Evolutionary conservation across 2,797 vertebrate species (phyloP), one percentile per base, ranked within the genome.

Genomic region (Limosa lapponica): DNA sequence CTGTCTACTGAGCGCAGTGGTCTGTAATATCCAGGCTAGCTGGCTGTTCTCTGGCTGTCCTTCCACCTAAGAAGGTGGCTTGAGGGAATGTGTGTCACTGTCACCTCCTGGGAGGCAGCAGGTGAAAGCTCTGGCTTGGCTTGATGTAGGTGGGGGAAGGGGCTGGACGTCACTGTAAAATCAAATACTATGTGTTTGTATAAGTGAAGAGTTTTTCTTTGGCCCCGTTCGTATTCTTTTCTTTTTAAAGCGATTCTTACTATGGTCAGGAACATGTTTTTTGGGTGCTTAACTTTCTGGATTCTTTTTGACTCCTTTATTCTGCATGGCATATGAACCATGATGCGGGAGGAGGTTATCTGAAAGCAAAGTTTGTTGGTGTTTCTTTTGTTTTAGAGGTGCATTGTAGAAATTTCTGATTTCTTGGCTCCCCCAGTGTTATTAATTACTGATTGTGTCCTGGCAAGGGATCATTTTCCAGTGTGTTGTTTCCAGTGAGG

Each of bases 321-420:
- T 80, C 66, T 81, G 10, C 18, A 0, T 5, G 18, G 49, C 22
- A 0, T 28, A 3, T 1, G 10, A 77, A 34, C 41, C 0, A 2
- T 0, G 4, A 8, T 2, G 2, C 0, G 1, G 71, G 55, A 80
- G 32, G 48, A 48, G 58, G 7, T 83, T 32, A n/a, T 51, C 57
- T 41, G 64, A 71, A 48, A 69, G 65, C 36, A 55, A 77, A 55
- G 55, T 10, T 61, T 80, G 37, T 34, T 0, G 3, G 36, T 82
- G 48, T 64, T 86, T 32, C 82, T 90, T 86, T 69, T 22, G 4
- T 57, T 85, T 79, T 36, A 64, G 74, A 75, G n/a, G 6, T 36
- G 37, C 65, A 5, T 5, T 65, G 52, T 82, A 65, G 83, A 34
- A 71, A 64, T 78, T 22, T 51, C 52, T 84, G 25, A 41, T 66